Percentiles rank a stretch among this genome's conserved stretches.
These are phyloP conservation scores for Agrilus biguttatus DNA, from an alignment of 2,888 invertebrate genomes.

Conservation along the genomic window DNA sequence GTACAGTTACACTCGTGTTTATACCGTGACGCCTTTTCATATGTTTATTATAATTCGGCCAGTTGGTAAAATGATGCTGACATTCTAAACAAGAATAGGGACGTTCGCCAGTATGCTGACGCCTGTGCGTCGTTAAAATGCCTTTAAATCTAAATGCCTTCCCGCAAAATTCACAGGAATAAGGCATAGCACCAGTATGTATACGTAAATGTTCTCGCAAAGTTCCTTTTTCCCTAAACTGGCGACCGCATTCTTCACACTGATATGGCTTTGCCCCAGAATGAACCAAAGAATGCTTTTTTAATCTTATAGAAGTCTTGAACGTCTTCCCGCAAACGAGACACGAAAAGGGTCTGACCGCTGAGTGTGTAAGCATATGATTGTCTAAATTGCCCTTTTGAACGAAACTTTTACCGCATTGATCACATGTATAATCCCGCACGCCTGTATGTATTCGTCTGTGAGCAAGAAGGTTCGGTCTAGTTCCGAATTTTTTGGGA, in stretches of 20 bases:
- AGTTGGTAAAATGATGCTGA: conserved; percentile 61
- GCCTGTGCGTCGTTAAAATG: conserved; percentile 56
- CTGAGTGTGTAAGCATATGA: conserved; percentile 39
- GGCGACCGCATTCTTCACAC: conserved; percentile 44
- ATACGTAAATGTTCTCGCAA: conserved; percentile 59
- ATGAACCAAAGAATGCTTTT: conserved; percentile 44
- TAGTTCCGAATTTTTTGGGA: conserved; percentile 42
- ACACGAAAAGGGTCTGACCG: conserved; percentile 34
- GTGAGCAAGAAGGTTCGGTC: conserved; percentile 41
- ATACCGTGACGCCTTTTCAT: conserved; percentile 60
- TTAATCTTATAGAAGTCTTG: conserved; percentile 39
- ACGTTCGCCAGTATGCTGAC: conserved; percentile 56
- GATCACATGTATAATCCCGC: conserved; percentile 39
- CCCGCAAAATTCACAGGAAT: conserved; percentile 58
- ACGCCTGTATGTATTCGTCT: conserved; percentile 41
- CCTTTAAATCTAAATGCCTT: conserved; percentile 65
- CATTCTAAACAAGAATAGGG: conserved; percentile 62
- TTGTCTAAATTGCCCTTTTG: conserved; percentile 44
- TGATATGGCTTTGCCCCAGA: conserved; percentile 43
- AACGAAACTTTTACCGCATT: conserved; percentile 44
- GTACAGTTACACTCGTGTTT: conserved; percentile 30
- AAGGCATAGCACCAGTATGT: conserved; percentile 68
- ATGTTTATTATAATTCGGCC: conserved; percentile 74
- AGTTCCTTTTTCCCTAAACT: conserved; percentile 54
- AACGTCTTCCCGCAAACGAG: conserved; percentile 38